These are phyloP conservation scores for Oncorhynchus masou DNA, from an alignment of 2,113 vertebrate genomes.

Conservation along the genomic window DNA sequence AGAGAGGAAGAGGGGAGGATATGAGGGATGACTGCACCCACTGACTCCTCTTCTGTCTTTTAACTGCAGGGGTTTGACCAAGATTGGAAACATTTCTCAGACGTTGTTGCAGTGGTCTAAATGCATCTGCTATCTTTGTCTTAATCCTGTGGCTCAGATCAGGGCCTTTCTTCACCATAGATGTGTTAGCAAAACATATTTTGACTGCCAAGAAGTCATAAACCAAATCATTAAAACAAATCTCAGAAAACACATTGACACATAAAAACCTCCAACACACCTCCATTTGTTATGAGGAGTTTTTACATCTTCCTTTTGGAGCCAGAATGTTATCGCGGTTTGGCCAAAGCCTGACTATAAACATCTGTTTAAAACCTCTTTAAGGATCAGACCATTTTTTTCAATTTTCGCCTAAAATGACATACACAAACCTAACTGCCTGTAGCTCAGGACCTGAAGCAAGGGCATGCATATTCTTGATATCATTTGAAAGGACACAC, in stretches of 20 bases:
- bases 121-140: no score
- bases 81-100: no score
- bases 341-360: constrained; percentile 2
- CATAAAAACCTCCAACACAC: neutral
- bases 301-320: neutral
- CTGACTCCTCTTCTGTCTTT: constrained; percentile 20
- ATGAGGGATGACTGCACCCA: neutral
- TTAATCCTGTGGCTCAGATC: neutral
- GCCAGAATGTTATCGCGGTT: neutral
- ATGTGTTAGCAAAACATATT: neutral
- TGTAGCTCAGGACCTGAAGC: no score
- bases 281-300: neutral
- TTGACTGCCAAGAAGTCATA: neutral
- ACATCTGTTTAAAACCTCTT: neutral
- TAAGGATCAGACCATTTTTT: no score
- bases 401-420: no score
- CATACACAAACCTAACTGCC: no score
- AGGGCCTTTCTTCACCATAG: neutral
- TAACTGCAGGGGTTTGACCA: neutral
- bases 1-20: constrained; percentile 2
- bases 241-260: neutral
- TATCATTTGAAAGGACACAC: no score
- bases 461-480: no score
- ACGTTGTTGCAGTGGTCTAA: no score
- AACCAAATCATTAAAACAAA: neutral